Conservation (phyloP, 2,797 vertebrate genomes). For the Spondyliosoma cantharus region DNA sequence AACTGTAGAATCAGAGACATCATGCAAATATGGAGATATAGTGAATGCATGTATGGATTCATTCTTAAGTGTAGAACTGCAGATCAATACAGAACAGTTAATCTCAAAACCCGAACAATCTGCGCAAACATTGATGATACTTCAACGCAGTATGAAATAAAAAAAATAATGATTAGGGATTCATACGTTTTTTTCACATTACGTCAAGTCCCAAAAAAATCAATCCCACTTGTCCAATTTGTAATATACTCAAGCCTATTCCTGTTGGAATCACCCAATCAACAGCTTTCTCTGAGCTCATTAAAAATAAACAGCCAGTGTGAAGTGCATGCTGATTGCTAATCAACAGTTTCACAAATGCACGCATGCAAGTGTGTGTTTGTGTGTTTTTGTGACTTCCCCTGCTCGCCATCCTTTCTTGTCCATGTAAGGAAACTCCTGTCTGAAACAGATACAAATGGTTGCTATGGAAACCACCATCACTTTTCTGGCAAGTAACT, state of each 20-base stretch:
- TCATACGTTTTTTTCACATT: neutral
- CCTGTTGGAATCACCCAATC: conserved; percentile 57
- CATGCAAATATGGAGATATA: neutral
- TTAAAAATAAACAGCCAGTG: conserved; percentile 53
- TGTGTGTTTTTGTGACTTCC: conserved; percentile 45
- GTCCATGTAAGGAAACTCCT: conserved; percentile 65
- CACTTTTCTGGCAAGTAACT: conserved; percentile 58
- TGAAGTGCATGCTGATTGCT: conserved; percentile 65
- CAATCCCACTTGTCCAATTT: conserved; percentile 37
- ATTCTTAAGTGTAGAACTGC: neutral
- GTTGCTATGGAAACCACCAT: conserved; percentile 78
- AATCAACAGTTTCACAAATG: conserved; percentile 62
- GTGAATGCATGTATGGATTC: neutral
- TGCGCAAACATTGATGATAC: neutral
- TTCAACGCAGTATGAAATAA: conserved; percentile 1
- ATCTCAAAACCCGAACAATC: neutral
- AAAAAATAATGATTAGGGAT: neutral
- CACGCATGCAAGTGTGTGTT: neutral
- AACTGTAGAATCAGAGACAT: conserved; percentile 2
- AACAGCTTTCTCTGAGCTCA: conserved; percentile 52
- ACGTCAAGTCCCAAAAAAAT: conserved; percentile 9
- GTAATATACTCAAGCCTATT: conserved; percentile 14
- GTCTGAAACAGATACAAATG: conserved; percentile 54
- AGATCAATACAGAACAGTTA: neutral
- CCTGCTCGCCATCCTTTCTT: conserved; percentile 49